These are phyloP conservation scores for Phymanthus crucifer DNA, from an alignment of 92 coral and sea anemone genomes.

Conservation along the genomic window DNA sequence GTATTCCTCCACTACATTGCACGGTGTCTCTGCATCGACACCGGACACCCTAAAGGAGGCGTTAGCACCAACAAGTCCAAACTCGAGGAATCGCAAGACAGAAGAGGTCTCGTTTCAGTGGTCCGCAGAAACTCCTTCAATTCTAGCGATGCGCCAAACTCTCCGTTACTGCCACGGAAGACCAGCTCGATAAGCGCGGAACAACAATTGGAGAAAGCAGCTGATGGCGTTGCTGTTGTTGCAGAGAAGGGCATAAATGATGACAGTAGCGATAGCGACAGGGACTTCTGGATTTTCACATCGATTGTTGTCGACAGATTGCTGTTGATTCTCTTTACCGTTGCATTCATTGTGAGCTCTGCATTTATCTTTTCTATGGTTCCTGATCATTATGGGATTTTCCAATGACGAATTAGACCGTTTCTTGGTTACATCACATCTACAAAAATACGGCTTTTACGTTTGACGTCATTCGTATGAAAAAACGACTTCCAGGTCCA, in stretches of 20 bases:
- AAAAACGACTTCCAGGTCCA: too few species aligned
- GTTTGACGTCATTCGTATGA: too few species aligned
- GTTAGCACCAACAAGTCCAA: conserved; percentile 15
- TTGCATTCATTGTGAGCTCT: conserved; percentile 66
- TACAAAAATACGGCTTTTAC: too few species aligned
- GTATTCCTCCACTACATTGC: conserved; percentile 79
- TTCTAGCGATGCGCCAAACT: conserved; percentile 12
- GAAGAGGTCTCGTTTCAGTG: conserved; percentile 54
- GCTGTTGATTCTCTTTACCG: conserved; percentile 56
- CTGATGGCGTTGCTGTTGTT: conserved; percentile 61
- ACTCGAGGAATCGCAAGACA: conserved; percentile 34
- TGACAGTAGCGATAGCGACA: conserved; percentile 41
- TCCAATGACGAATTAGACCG: background rate
- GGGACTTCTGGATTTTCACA: conserved; percentile 84
- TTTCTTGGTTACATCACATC: too few species aligned
- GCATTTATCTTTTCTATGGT: conserved; percentile 67
- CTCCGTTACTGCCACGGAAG: conserved; percentile 23
- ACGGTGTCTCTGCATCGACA: conserved; percentile 66
- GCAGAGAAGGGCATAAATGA: conserved; percentile 37
- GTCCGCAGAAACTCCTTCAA: conserved; percentile 27
- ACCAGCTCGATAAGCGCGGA: conserved; percentile 1
- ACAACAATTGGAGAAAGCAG: conserved; percentile 16
- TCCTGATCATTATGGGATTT: conserved; percentile 66
- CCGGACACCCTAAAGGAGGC: conserved; percentile 56
- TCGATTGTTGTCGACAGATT: conserved; percentile 83